Evolutionary conservation across 2,797 vertebrate species (phyloP), one percentile per base, ranked within the genome.

Genomic region (Martes flavigula): DNA sequence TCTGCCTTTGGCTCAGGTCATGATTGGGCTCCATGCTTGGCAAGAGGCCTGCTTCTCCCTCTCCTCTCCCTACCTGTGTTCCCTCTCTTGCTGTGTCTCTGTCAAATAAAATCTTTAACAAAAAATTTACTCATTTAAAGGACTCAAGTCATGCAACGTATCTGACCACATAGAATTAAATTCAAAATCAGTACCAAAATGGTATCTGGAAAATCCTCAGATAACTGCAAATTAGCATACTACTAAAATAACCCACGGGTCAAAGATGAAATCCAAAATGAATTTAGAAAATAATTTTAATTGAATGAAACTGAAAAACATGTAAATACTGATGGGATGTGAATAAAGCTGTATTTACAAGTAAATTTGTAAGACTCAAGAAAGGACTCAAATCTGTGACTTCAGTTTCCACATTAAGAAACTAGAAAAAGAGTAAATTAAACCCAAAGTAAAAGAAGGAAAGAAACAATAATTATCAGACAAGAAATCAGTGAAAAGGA

Each of bases 221-320:
- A 79, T 73, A 85, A 90, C 66, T 78, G 60, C 10, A 84, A 77
- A 62, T 40, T 3, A 20, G 46, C 35, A 87, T n/a, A 60, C 7
- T 88, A 64, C 40, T 72, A 89, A 72, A 82, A 70, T 82, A 87
- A 88, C 2, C 35, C 40, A 51, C 11, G 64, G 51, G 35, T 90
- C 35, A 85, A 79, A 85, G 30, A 72, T 35, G 27, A 95, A 83
- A 35, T 62, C 30, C 77, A 90, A 95, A 87, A 27, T 58, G 46
- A 91, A 87, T 82, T 23, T 60, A 88, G n/a, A 85, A 85, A 91
- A 89, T 54, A 58, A 68, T 89, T 70, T 94, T 32, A 94, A 91
- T 1, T 25, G 21, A 75, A 58, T 73, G 20, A 86, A 72, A 87
- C 87, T 72, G 21, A 72, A 93, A 91, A 79, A 64, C 13, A 60